Conservation (phyloP, 2,113 vertebrate genomes). For the Alexandromys fortis region DNA sequence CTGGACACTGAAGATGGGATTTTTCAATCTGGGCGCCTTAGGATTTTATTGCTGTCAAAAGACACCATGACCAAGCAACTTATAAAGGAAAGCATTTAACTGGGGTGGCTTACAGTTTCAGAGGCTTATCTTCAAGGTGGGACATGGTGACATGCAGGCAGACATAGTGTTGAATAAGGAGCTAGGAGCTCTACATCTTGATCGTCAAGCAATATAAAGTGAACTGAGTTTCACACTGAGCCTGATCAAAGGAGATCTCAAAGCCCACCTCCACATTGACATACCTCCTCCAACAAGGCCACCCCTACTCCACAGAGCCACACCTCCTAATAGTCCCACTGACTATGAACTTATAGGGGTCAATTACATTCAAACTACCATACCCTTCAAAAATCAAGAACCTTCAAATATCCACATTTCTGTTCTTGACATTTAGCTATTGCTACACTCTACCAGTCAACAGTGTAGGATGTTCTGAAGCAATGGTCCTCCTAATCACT, state of each 20-base stretch:
- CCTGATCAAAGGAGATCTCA: not conserved
- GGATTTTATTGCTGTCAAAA: not conserved
- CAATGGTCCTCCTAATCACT: not conserved
- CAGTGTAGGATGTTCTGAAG: not conserved
- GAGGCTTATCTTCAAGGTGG: not conserved
- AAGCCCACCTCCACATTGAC: not conserved
- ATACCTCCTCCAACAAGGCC: not conserved
- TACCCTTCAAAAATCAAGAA: not conserved
- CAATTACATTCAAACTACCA: not conserved
- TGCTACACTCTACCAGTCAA: not conserved
- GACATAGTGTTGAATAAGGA: not conserved
- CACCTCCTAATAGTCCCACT: not conserved
- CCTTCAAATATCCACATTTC: not conserved
- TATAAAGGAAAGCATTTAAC: not conserved
- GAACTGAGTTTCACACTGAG: not conserved
- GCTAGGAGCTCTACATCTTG: not conserved
- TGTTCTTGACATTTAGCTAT: not conserved
- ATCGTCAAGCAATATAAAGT: not conserved
- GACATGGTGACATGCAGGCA: not conserved
- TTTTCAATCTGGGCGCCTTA: not conserved
- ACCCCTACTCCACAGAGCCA: not conserved
- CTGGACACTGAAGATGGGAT: not conserved
- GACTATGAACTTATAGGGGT: not conserved
- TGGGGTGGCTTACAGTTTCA: not conserved
- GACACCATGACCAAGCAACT: not conserved